These are phyloP conservation scores for Drosophila conformis DNA, from an alignment of 2,888 invertebrate genomes.

Conservation along the genomic window DNA sequence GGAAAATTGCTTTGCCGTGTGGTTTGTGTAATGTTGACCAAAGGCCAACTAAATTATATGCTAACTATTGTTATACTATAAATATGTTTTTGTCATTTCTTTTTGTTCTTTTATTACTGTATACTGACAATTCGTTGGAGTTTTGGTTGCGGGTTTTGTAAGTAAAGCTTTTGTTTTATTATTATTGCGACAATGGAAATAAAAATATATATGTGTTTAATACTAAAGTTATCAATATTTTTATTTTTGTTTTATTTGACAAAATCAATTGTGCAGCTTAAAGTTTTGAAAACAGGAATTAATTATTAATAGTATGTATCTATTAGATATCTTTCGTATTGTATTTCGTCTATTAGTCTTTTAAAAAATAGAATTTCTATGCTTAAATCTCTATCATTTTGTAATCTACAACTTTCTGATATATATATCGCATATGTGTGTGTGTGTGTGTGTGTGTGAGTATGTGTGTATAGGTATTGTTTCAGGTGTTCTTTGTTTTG, in stretches of 20 bases:
- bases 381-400: conserved; percentile 64
- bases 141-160: conserved; percentile 45
- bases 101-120: conserved; percentile 34
- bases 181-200: conserved; percentile 62
- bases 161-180: conserved; percentile 64
- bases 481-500: conserved; percentile 69
- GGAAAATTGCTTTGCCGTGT: conserved; percentile 62
- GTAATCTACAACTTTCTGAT: conserved; percentile 71
- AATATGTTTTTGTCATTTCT: conserved; percentile 15
- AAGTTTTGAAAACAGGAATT: conserved; percentile 65
- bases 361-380: conserved; percentile 80
- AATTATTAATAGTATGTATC: conserved; percentile 55
- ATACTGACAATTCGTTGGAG: conserved; percentile 54
- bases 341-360: conserved; percentile 76
- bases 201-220: conserved; percentile 55
- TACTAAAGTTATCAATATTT: conserved; percentile 44
- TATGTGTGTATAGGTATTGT: conserved; percentile 60
- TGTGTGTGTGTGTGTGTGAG: conserved; percentile 24
- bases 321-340: conserved; percentile 63
- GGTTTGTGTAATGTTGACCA: conserved; percentile 38
- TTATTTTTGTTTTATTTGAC: conserved; percentile 45
- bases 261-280: conserved; percentile 66
- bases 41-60: conserved; percentile 55
- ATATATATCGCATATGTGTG: conserved; percentile 54
- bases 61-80: conserved; percentile 48